A percentile compares a stretch with the other conserved stretches of the same genome.
phyloP scores from a whole-genome alignment of 2,888 invertebrate species.

The Sinopyrophorus schimmeli region DNA sequence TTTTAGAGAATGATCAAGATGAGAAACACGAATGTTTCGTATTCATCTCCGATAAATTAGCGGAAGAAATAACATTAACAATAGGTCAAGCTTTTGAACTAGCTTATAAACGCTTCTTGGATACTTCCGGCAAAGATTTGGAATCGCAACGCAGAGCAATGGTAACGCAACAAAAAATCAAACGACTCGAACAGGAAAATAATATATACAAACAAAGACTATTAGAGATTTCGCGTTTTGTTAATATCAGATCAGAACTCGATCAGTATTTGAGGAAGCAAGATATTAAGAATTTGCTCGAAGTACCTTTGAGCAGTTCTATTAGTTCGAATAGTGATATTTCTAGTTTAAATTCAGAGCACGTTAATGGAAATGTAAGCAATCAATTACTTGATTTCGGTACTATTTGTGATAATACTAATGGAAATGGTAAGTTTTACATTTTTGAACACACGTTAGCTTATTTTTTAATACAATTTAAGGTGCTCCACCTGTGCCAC shows the following conservation, averaged over 20 bases:
- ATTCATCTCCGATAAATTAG: conserved; percentile 95
- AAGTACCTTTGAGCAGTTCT: conserved; percentile 50
- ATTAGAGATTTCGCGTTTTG: conserved; percentile 63
- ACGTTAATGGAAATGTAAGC: conserved; percentile 34
- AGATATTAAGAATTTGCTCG: conserved; percentile 59
- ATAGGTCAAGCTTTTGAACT: conserved; percentile 98
- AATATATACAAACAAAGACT: conserved; percentile 80
- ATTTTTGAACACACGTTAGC: neutral
- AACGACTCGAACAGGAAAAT: conserved; percentile 84
- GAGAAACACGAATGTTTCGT: conserved; percentile 95
- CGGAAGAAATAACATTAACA: conserved; percentile 96
- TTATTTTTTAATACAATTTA: too few species aligned
- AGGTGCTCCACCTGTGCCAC: conserved; percentile 59
- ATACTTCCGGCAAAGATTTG: conserved; percentile 86
- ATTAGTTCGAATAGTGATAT: conserved; percentile 42
- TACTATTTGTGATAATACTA: conserved; percentile 39
- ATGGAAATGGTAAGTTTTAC: conserved; percentile 47
- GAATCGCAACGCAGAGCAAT: conserved; percentile 80
- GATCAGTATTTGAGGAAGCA: conserved; percentile 58
- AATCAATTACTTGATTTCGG: conserved; percentile 48
- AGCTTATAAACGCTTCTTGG: conserved; percentile 93
- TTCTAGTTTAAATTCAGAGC: conserved; percentile 31
- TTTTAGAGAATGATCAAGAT: conserved; percentile 59
- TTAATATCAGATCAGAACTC: conserved; percentile 59
- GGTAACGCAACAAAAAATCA: conserved; percentile 82